Evolutionary conservation across 2,888 invertebrate genomes (phyloP).

Genomic region (Hyposoter didymator): DNA sequence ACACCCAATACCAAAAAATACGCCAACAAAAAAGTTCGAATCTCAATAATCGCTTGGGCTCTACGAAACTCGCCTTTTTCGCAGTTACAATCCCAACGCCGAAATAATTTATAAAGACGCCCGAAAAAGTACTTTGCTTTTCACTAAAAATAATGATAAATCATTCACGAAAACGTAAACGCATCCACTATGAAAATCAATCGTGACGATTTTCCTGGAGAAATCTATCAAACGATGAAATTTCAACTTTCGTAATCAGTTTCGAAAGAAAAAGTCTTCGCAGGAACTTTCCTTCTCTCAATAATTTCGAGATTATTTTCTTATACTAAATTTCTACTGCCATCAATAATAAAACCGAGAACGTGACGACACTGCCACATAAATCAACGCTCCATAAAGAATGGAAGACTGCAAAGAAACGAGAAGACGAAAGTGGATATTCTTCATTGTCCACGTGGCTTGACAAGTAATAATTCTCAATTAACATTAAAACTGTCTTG

Average conservation of each 20-base stretch:
- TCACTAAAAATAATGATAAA: background rate
- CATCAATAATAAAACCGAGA: background rate
- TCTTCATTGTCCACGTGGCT: background rate
- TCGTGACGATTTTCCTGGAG: background rate
- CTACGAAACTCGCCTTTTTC: no score
- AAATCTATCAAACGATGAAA: background rate
- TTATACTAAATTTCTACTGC: background rate
- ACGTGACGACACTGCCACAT: constrained; percentile 2
- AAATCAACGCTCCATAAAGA: background rate
- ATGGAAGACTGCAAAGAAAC: background rate
- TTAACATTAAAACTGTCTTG: background rate
- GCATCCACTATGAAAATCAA: background rate
- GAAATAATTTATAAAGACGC: no score
- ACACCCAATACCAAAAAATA: constrained; percentile 8
- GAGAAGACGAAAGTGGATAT: background rate
- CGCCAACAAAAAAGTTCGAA: constrained; percentile 19
- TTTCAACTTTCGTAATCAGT: background rate
- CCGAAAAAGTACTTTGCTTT: background rate
- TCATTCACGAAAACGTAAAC: background rate
- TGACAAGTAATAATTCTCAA: background rate
- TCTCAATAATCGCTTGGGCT: background rate
- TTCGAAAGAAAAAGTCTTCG: background rate
- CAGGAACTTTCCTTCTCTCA: background rate
- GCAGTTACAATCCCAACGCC: background rate
- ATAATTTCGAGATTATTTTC: background rate